Percentiles rank a stretch among this genome's conserved stretches.
These are phyloP conservation scores for Stichopus horrens DNA, from an alignment of 53 echinoderm and acorn worm species.

Conservation along the genomic window DNA sequence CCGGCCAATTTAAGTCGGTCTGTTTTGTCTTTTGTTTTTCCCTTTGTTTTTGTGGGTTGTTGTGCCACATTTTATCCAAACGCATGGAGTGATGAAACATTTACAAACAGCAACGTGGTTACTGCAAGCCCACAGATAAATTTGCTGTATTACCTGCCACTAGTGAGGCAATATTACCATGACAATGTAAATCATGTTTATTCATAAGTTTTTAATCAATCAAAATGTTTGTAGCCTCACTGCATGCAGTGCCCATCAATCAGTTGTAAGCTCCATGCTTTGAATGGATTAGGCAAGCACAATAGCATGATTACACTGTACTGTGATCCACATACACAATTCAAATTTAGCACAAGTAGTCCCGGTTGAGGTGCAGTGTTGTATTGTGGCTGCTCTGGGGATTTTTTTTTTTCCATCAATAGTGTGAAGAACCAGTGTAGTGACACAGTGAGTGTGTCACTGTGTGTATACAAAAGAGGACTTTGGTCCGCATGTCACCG, in stretches of 20 bases:
- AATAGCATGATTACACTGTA: neutral
- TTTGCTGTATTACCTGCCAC: no score
- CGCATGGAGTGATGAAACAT: no score
- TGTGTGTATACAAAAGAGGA: conserved; percentile 3
- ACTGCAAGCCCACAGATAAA: no score
- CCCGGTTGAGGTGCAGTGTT: neutral
- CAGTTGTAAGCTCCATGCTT: neutral
- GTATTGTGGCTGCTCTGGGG: neutral
- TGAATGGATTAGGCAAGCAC: neutral
- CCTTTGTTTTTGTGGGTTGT: no score
- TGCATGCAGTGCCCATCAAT: neutral
- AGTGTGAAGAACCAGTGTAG: neutral
- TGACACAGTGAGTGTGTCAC: neutral
- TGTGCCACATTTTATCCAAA: no score
- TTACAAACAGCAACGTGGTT: no score
- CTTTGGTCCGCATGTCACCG: conserved; percentile 19
- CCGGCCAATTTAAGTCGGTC: no score
- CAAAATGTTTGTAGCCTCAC: neutral
- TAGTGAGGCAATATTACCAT: conserved; percentile 23
- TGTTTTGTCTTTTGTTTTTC: no score
- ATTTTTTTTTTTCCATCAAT: neutral
- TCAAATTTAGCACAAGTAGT: neutral
- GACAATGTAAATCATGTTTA: conserved; percentile 34
- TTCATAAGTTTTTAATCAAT: conserved; percentile 22
- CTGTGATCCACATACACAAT: neutral